Evolutionary conservation across 2,113 vertebrate genomes (phyloP), one percentile per base, ranked within the genome.

Genomic region (Engraulis encrasicolus): DNA sequence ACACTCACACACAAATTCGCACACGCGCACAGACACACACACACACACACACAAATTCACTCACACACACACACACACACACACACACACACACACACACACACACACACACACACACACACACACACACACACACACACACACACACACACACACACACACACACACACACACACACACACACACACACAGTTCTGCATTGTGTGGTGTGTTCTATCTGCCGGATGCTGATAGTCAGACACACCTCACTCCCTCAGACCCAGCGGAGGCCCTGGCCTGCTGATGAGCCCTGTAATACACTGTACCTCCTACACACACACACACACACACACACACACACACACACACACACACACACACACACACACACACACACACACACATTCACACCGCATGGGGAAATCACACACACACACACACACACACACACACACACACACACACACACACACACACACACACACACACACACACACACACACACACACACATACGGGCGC

Each of bases 141-240:
- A 66, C 20, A 40, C 20, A 6, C 78, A 86, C 84, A 15, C 52
- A 58, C 50, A 34, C 66, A 81, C 80, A 79, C 27, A 81, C 84
- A 80, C 61, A 81, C 80, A 81, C 83, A 20, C 52, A n/a, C 52
- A 58, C 52, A 58, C 52, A 80, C 80, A 66, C 38, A 80, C 79
- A 78, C 27, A 74, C 79, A 66, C 87, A 91, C 89, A 94, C 82
- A 85, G 85, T 6, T 50, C 20, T 50, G 58, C 78, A 87, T 93
- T 93, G n/a, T n/a, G n/a, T n/a, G 3, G 92, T 93, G 81, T 52
- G 19, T 34, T 37, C n/a, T 52, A 11, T 52, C 58, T 45, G 52
- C 79, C 36, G 48, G 80, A 87, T 83, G 82, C 61, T 86, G 78
- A 80, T 78, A 80, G 71, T 78, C 1, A 79, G 82, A 87, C 86